A percentile compares a stretch with the other conserved stretches of the same genome.
phyloP scores from a whole-genome alignment of 1,140 invertebrate genomes.

The Leptinotarsa lineolata region DNA sequence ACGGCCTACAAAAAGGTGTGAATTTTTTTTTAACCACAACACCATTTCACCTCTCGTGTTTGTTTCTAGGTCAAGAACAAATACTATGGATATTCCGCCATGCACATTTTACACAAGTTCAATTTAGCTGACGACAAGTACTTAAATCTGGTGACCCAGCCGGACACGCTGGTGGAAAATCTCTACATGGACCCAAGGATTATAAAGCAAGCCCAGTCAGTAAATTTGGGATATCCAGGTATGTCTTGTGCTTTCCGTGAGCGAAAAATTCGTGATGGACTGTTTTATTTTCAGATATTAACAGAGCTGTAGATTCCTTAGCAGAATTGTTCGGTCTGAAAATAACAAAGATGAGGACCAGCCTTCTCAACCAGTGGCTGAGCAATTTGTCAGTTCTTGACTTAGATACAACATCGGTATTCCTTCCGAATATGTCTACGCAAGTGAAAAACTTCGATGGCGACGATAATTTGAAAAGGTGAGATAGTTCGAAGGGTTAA shows the following conservation, averaged over 20 bases:
- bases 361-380: constrained; percentile 38
- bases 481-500: not conserved
- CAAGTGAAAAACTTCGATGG: constrained; percentile 8
- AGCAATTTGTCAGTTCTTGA: constrained; percentile 23
- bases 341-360: constrained; percentile 32
- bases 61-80: constrained; percentile 38
- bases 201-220: constrained; percentile 29
- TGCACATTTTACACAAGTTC: constrained; percentile 47
- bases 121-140: constrained; percentile 43
- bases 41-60: constrained; percentile 31
- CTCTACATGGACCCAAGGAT: constrained; percentile 48
- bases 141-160: constrained; percentile 37
- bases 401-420: constrained; percentile 28
- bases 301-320: constrained; percentile 46
- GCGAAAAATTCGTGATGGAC: not conserved
- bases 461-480: constrained; percentile 40
- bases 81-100: constrained; percentile 42
- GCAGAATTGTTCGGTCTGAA: constrained; percentile 40
- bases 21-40: no score
- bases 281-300: constrained; percentile 47
- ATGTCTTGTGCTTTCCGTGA: not conserved
- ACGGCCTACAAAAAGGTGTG: constrained; percentile 38
- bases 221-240: constrained; percentile 42
- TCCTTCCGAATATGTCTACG: constrained; percentile 17
- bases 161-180: constrained; percentile 43